Evolutionary conservation across 2,113 vertebrate species (phyloP), one percentile per base, ranked within the genome.

Genomic region (Falco punctatus): DNA sequence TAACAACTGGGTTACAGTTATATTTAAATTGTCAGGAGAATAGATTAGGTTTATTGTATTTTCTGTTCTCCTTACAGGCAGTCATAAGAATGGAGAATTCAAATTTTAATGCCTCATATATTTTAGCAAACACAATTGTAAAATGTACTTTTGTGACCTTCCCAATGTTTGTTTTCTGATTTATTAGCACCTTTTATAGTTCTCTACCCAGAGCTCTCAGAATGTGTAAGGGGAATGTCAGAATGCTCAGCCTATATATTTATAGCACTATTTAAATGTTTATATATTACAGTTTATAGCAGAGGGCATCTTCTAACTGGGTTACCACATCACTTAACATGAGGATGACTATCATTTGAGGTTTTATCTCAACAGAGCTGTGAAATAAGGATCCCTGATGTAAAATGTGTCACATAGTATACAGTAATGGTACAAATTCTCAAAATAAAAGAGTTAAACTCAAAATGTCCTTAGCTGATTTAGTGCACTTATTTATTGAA

Each of bases 11-110:
- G 23, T 86, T 92, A 66, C 15, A 81, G 59, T 90, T 80, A 81
- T 57, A 88, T 83, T 86, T 83, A 88, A 86, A 92, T 78, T 88
- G 32, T 71, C 90, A 79, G 33, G 21, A 93, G 57, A 91, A 71
- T 28, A 90, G 42, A 86, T 88, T 66, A 58, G 17, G 23, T 6
- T 92, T 2, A 44, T 35, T 62, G 23, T 80, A 73, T 83, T 86
- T 95, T 94, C 86, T 88, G 15, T 90, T 93, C 72, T 92, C 75
- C 81, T 96, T 96, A 81, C 18, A 94, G 70, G 9, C 73, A 69
- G 61, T 79, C 80, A 81, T 49, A 86, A 32, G n/a, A 91, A 81
- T 33, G 27, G 49, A 88, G 69, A 96, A 94, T 75, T 82, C 28
- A 75, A 72, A 93, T 91, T 91, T 92, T 84, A 95, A 92, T 79